Evolutionary conservation across 2,797 vertebrate species (phyloP).

Genomic region (Chelonia mydas): DNA sequence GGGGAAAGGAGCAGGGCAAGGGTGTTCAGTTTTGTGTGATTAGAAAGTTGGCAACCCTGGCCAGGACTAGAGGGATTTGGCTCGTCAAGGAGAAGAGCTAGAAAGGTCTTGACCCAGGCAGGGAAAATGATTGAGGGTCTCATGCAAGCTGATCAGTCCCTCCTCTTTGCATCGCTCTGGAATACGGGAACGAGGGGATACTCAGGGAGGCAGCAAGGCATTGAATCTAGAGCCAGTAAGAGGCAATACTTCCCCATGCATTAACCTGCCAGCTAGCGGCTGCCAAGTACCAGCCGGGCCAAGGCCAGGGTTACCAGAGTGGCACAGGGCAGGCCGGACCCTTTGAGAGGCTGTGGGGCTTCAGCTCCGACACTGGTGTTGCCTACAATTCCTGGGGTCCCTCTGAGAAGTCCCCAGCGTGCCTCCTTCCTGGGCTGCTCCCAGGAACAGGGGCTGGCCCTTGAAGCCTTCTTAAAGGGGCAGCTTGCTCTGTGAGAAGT

Average conservation of each 20-base stretch:
- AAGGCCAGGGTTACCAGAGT: background rate
- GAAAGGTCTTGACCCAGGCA: background rate
- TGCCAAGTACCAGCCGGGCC: background rate
- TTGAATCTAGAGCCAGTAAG: background rate
- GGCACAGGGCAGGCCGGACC: background rate
- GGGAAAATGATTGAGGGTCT: background rate
- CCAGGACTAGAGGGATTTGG: background rate
- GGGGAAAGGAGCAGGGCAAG: no score
- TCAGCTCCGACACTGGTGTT: background rate
- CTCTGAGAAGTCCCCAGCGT: background rate
- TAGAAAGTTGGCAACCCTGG: no score
- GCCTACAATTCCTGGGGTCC: background rate
- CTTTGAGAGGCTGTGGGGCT: background rate
- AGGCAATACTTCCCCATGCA: background rate
- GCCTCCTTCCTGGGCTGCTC: no score
- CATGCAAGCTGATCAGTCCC: background rate
- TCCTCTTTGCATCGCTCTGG: background rate
- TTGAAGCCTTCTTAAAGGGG: no score
- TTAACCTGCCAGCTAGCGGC: background rate
- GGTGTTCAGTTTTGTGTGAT: no score
- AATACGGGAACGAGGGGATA: background rate
- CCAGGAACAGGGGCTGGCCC: no score
- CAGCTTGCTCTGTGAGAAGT: background rate
- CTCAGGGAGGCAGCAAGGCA: background rate
- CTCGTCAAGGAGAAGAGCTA: background rate